These are phyloP conservation scores for Notocelia uddmanniana DNA, from an alignment of 2,888 invertebrate species.

Conservation along the genomic window DNA sequence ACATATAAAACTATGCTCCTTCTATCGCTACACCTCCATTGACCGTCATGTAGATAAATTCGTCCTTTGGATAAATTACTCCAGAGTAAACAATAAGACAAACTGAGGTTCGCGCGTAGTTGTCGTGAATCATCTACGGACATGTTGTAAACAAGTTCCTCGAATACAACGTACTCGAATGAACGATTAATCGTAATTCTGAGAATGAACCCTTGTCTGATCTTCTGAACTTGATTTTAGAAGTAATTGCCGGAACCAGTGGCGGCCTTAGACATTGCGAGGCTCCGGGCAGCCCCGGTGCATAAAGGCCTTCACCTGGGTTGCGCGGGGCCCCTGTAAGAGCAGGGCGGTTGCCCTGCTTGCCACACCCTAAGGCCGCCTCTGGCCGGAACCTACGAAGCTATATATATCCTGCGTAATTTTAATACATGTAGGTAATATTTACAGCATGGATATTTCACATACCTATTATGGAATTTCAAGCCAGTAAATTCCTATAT, in stretches of 20 bases:
- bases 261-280: no score
- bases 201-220: slow-evolving; percentile 12
- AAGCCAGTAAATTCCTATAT: background rate
- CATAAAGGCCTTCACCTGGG: no score
- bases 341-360: no score
- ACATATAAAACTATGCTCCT: no score
- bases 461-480: background rate
- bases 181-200: slow-evolving; percentile 16
- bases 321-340: no score
- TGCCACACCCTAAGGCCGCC: no score
- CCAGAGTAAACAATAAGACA: background rate
- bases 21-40: background rate
- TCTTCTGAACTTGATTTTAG: background rate
- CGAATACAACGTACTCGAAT: background rate
- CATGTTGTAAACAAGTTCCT: slow-evolving; percentile 3
- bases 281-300: no score
- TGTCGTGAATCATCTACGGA: slow-evolving; percentile 7
- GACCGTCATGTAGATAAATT: background rate
- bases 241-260: no score
- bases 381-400: no score
- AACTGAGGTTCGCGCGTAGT: background rate
- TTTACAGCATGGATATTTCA: no score
- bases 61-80: background rate
- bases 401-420: no score
- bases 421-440: no score